Percentiles rank a stretch among this genome's conserved stretches.
Evolutionary conservation across 2,797 vertebrate genomes (phyloP).

Genomic region (Cetoscarus ocellatus): DNA sequence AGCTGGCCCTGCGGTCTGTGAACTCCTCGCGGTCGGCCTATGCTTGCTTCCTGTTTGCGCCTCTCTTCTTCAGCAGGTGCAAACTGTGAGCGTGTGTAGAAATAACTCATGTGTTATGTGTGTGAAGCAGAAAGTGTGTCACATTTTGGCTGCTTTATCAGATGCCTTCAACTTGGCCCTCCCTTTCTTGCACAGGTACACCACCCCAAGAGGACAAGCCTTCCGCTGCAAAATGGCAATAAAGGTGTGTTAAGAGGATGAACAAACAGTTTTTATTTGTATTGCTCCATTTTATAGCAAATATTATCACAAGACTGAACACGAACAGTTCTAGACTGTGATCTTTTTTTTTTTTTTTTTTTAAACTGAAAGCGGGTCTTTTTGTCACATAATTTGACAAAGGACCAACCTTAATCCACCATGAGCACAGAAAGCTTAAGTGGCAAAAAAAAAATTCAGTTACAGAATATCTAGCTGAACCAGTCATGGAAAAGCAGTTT

Average conservation of each 20-base stretch:
- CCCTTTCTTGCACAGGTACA: slow-evolving; percentile 87
- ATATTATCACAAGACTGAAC: too few relatives aligned
- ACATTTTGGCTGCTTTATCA: not conserved
- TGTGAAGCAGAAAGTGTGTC: not conserved
- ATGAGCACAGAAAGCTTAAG: too few relatives aligned
- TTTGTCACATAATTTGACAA: too few relatives aligned
- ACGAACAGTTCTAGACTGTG: too few relatives aligned
- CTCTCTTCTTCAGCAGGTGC: slow-evolving; percentile 94
- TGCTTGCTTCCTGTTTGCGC: slow-evolving; percentile 92
- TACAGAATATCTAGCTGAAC: too few relatives aligned
- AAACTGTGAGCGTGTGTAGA: slow-evolving; percentile 21
- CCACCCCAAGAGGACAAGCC: slow-evolving; percentile 54
- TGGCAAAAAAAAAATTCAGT: too few relatives aligned
- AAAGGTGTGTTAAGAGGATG: slow-evolving; percentile 84
- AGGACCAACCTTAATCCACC: too few relatives aligned
- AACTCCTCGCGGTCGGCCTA: slow-evolving; percentile 95
- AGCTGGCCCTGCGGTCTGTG: slow-evolving; percentile 92
- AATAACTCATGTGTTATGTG: not conserved
- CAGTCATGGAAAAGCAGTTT: too few relatives aligned
- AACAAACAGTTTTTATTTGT: too few relatives aligned
- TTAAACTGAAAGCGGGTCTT: too few relatives aligned
- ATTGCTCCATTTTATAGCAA: too few relatives aligned
- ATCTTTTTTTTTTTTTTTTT: too few relatives aligned
- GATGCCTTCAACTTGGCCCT: slow-evolving; percentile 38
- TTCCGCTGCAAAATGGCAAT: slow-evolving; percentile 93